A percentile compares a stretch with the other conserved stretches of the same genome.
These are phyloP conservation scores for Bombus terrestris DNA, from an alignment of 1,140 invertebrate genomes.

Conservation along the genomic window DNA sequence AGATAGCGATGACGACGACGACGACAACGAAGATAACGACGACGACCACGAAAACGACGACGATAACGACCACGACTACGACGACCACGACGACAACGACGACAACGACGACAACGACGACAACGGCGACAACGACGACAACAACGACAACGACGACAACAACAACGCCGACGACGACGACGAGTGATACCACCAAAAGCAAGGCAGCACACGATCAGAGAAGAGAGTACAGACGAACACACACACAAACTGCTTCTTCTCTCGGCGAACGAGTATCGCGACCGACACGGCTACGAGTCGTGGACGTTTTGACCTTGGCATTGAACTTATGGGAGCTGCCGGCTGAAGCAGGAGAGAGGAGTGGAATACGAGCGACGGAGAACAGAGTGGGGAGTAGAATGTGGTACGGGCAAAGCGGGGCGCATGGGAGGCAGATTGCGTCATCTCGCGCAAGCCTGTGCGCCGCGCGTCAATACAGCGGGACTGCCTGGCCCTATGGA, in stretches of 20 bases:
- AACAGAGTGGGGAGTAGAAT: conserved; percentile 34
- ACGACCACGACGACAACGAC: no score
- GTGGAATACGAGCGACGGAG: conserved; percentile 22
- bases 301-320: conserved; percentile 80
- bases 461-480: conserved; percentile 77
- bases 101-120: neutral
- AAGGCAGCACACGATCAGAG: neutral
- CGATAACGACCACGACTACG: neutral
- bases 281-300: conserved; percentile 73
- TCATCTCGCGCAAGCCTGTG: conserved; percentile 79
- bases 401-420: conserved; percentile 30
- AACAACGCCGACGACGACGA: neutral
- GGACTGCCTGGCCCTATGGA: conserved; percentile 69
- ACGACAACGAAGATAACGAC: conserved; percentile 4
- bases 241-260: conserved; percentile 50
- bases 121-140: accelerated
- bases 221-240: conserved; percentile 28
- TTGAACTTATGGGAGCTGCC: conserved; percentile 77
- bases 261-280: conserved; percentile 69
- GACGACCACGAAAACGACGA: neutral
- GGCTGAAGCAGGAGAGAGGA: conserved; percentile 50
- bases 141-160: accelerated
- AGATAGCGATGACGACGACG: conserved; percentile 25
- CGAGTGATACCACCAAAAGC: neutral
- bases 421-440: conserved; percentile 71